Conservation (phyloP, 1,140 invertebrate species). For the Eciton burchellii region DNA sequence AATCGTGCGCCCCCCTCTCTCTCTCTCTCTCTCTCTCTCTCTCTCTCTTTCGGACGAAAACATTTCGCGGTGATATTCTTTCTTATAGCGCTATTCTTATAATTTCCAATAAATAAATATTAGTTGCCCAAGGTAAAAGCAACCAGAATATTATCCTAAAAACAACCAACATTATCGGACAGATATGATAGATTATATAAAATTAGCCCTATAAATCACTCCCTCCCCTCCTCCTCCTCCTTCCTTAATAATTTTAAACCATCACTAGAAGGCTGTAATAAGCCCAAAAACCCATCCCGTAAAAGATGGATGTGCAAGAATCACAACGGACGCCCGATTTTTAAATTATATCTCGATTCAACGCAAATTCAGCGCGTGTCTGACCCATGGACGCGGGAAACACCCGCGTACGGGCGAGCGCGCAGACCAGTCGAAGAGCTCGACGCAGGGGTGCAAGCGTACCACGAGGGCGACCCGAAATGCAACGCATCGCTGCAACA, state of each 20-base stretch:
- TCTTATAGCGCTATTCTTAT: slow-evolving; percentile 1
- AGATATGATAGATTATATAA: too few species aligned
- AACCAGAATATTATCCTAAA: too few species aligned
- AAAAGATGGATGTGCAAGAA: neutral
- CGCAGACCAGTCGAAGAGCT: slow-evolving; percentile 2
- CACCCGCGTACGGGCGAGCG: neutral
- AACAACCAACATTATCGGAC: too few species aligned
- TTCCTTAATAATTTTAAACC: too few species aligned
- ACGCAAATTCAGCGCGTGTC: neutral
- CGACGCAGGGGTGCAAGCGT: slow-evolving; percentile 3
- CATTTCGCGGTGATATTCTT: neutral
- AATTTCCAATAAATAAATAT: too few species aligned
- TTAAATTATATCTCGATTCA: slow-evolving; percentile 2
- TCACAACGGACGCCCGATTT: neutral
- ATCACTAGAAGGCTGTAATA: too few species aligned
- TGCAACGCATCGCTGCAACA: neutral
- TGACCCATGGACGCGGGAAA: neutral
- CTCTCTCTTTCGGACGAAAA: neutral
- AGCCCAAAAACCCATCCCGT: too few species aligned
- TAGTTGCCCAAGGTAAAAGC: too few species aligned
- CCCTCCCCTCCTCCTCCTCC: too few species aligned
- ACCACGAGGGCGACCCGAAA: neutral
- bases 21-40: too few species aligned
- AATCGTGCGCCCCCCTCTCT: too few species aligned
- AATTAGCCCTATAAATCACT: too few species aligned